Percentiles rank a stretch among this genome's conserved stretches.
Conservation (phyloP, 2,113 vertebrate species). For the Alligator mississippiensis region DNA sequence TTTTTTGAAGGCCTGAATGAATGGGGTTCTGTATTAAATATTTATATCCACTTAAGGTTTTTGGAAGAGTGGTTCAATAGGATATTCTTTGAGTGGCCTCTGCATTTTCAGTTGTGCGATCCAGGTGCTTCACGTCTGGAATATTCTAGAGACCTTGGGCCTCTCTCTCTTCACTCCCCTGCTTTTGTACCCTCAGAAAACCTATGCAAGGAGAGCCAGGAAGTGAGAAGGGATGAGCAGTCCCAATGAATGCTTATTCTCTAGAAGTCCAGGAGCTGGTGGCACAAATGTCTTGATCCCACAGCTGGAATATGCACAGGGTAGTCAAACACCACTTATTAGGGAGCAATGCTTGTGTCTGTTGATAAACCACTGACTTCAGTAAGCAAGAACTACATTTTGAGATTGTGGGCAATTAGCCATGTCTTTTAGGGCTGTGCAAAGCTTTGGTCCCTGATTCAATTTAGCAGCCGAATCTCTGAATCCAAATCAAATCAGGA, state of each 20-base stretch:
- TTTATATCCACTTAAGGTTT: neutral
- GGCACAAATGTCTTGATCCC: neutral
- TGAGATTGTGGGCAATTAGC: neutral
- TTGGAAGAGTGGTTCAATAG: neutral
- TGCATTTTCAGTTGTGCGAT: neutral
- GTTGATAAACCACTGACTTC: neutral
- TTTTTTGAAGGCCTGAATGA: neutral
- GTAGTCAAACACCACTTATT: neutral
- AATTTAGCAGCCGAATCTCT: too few species aligned
- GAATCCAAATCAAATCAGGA: too few species aligned
- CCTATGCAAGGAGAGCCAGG: neutral
- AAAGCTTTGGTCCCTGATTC: too few species aligned
- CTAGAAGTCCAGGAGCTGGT: neutral
- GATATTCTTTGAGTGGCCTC: neutral
- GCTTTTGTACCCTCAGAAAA: neutral
- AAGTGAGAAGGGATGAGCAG: neutral
- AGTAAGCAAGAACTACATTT: neutral
- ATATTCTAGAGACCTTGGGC: neutral
- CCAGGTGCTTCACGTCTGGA: neutral
- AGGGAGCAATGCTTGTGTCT: neutral
- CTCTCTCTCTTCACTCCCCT: neutral
- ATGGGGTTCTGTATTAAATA: neutral
- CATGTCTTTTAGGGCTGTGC: neutral
- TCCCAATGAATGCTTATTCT: fast-evolving
- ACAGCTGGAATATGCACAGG: neutral